Percentiles rank a stretch among this genome's conserved stretches.
Conservation (phyloP, 2,797 vertebrate species). For the Tinamus major region DNA sequence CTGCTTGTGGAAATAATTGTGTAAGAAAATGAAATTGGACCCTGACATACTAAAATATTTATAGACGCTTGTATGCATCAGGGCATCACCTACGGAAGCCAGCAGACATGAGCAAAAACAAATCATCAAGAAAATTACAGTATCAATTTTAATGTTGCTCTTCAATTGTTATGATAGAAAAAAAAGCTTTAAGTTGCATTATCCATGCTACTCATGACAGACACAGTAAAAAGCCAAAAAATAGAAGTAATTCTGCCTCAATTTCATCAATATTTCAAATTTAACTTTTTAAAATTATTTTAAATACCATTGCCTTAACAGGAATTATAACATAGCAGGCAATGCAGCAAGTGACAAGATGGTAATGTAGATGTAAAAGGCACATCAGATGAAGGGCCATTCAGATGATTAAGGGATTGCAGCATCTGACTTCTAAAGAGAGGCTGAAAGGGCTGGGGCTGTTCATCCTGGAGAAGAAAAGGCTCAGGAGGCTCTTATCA, state of each 20-base stretch:
- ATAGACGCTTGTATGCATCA: not conserved
- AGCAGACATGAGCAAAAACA: not conserved
- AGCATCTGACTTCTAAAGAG: not conserved
- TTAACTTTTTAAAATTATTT: not conserved
- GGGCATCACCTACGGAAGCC: not conserved
- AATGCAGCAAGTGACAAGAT: not conserved
- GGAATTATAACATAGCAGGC: not conserved
- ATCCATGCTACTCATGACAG: not conserved
- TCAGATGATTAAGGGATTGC: not conserved
- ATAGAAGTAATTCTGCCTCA: not conserved
- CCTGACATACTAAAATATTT: not conserved
- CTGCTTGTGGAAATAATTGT: slow-evolving; percentile 2
- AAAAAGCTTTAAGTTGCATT: not conserved
- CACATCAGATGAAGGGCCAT: not conserved
- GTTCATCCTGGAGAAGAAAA: not conserved
- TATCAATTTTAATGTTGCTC: not conserved
- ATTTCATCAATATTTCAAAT: not conserved
- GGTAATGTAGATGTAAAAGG: not conserved
- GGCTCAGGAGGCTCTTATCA: not conserved
- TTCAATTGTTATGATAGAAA: not conserved
- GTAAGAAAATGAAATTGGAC: not conserved
- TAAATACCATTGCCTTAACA: not conserved
- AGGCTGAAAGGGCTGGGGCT: not conserved
- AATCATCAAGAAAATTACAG: not conserved
- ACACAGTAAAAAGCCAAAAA: not conserved